Evolutionary conservation across 1,140 invertebrate genomes (phyloP).

Genomic region (Chironomus tepperi): DNA sequence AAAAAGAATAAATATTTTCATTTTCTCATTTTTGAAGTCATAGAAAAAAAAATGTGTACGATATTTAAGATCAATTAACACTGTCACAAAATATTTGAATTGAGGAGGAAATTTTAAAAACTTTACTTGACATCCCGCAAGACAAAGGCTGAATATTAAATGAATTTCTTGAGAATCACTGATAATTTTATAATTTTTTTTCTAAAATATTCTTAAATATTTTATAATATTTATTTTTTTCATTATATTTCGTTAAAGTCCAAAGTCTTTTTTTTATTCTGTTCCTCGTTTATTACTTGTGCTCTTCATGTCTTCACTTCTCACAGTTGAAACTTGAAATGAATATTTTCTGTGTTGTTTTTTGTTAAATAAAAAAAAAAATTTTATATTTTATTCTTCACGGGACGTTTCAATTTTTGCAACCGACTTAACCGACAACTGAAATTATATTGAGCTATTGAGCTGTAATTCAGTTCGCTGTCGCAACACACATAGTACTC

Average conservation of each 20-base stretch:
- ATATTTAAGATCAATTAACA: conserved; percentile 22
- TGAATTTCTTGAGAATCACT: too few relatives aligned
- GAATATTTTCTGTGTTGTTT: conserved; percentile 17
- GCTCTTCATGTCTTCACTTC: conserved; percentile 22
- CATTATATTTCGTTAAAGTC: conserved; percentile 6
- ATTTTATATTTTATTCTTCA: conserved; percentile 5
- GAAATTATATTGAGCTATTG: conserved; percentile 21
- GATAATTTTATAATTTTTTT: too few relatives aligned
- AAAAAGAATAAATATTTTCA: background rate
- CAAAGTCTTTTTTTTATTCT: conserved; percentile 23
- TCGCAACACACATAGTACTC: background rate
- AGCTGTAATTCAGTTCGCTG: background rate
- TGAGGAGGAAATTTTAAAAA: background rate
- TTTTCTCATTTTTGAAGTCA: too few relatives aligned
- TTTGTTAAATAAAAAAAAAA: conserved; percentile 14
- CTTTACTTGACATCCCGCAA: too few relatives aligned
- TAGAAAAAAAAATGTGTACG: background rate
- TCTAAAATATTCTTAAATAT: background rate
- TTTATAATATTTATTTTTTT: conserved; percentile 3
- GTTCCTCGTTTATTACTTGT: background rate
- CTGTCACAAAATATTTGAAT: conserved; percentile 7
- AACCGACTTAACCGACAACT: conserved; percentile 19
- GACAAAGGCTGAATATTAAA: too few relatives aligned
- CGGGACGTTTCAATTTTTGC: conserved; percentile 3
- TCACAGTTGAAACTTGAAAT: conserved; percentile 19